Evolutionary conservation across 2,888 invertebrate genomes (phyloP).

Genomic region (Rhingia rostrata): DNA sequence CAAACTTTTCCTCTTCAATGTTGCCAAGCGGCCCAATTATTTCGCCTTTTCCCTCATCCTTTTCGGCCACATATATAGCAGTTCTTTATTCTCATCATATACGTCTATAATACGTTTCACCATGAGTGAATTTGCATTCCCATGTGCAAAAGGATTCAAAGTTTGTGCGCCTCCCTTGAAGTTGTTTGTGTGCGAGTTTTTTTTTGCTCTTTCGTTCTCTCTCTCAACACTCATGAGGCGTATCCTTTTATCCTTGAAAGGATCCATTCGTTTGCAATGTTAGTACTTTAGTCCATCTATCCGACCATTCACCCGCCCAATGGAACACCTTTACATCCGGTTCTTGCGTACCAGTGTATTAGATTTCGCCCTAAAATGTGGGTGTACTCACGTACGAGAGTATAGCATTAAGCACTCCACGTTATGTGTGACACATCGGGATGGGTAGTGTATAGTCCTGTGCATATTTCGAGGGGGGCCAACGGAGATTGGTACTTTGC

Average conservation of each 20-base stretch:
- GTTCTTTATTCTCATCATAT: slow-evolving; percentile 13
- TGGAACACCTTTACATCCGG: slow-evolving; percentile 58
- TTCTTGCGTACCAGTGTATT: background rate
- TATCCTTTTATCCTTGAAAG: slow-evolving; percentile 74
- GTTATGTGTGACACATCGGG: slow-evolving; percentile 66
- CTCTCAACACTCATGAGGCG: slow-evolving; percentile 71
- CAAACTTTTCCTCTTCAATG: slow-evolving; percentile 27
- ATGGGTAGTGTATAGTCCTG: slow-evolving; percentile 26
- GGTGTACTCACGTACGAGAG: slow-evolving; percentile 46
- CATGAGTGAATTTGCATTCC: slow-evolving; percentile 43
- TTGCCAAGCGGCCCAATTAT: slow-evolving; percentile 55
- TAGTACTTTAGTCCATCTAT: slow-evolving; percentile 71
- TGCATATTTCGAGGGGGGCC: background rate
- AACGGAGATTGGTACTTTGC: slow-evolving; percentile 10
- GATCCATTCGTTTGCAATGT: slow-evolving; percentile 70
- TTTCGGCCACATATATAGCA: background rate
- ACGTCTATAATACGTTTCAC: slow-evolving; percentile 41
- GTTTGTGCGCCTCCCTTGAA: background rate
- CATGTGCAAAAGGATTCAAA: slow-evolving; percentile 16
- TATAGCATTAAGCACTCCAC: slow-evolving; percentile 65
- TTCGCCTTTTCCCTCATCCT: slow-evolving; percentile 4
- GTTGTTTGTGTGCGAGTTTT: background rate
- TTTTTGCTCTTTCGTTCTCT: slow-evolving; percentile 4
- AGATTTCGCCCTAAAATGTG: slow-evolving; percentile 46
- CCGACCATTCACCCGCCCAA: slow-evolving; percentile 50